Base-by-base conservation (phyloP, 2,797 vertebrate species). In the Tiaroga cobitis region DNA sequence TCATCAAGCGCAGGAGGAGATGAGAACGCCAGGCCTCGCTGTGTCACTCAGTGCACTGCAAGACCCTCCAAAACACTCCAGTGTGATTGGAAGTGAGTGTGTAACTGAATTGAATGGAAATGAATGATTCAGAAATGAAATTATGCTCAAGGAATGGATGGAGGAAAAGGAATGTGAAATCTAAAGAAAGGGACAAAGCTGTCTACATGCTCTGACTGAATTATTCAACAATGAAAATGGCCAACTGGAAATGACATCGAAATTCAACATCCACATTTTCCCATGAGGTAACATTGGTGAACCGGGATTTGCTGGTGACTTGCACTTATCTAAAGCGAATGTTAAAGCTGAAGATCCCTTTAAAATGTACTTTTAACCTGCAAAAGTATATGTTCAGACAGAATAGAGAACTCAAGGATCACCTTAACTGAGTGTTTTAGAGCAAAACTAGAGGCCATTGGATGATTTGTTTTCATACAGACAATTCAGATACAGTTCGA, bases 171-270 rank as follows among this genome's bases (percentile, higher is more conserved):
- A 65, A 65, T 67, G 70, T 37, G 72, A 75, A 75, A 75, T 51
- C 56, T 83, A 72, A 75, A 49, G 59, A 67, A 67, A 72, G 80
- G 46, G 16, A 59, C 37, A 84, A 69, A 67, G 88, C 54, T 80
- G 80, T 78, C 83, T 76, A 82, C 84, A 81, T 82, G 76, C 63
- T 74, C 86, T 81, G 80, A 81, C 73, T 87, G 76, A 87, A 86
- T 87, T 78, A 80, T 39, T 43, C 18, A 75, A 79, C 56, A 80
- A 87, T 29, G 39, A 83, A 81, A 39, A 78, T 4, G 67, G 43
- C 37, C 76, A 73, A 43, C 43, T 49, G 41, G 39, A 82, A 49
- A 32, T 46, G n/a, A 61, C 68, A 32, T 73, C 2, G n/a, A 56
- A 65, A 83, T 75, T 39, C 72, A 67, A 75, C 39, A 75, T 15